These are phyloP conservation scores for Cercocebus atys DNA, from an alignment of 2,113 vertebrate genomes.

Conservation along the genomic window DNA sequence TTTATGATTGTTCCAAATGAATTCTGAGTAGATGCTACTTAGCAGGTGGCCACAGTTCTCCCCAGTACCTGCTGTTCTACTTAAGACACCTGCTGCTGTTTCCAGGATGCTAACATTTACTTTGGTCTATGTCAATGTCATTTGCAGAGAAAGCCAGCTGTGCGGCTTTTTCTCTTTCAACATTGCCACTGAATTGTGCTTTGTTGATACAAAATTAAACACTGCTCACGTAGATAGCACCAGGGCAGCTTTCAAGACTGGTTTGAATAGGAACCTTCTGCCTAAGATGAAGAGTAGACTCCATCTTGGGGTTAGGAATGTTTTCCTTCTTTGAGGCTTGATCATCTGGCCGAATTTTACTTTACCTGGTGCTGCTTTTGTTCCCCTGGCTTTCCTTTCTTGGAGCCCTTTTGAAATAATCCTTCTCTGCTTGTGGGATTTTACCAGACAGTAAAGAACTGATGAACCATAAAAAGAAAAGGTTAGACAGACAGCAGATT, in stretches of 20 bases:
- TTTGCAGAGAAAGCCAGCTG: slow-evolving; percentile 43
- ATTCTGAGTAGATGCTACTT: not conserved
- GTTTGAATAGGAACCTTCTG: not conserved
- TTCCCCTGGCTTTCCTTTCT: not conserved
- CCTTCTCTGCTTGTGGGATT: not conserved
- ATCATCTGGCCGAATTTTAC: not conserved
- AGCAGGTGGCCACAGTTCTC: not conserved
- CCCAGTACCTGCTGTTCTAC: not conserved
- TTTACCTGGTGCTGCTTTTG: not conserved
- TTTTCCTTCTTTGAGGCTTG: not conserved
- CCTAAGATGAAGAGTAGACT: not conserved
- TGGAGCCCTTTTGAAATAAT: not conserved
- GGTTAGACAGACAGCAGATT: not conserved
- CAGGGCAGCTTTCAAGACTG: not conserved
- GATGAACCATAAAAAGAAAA: not conserved
- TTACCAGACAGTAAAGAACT: not conserved
- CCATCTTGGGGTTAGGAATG: not conserved
- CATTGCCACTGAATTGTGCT: not conserved
- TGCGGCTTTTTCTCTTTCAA: not conserved
- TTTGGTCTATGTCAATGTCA: slow-evolving; percentile 44
- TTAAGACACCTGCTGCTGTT: slow-evolving; percentile 57
- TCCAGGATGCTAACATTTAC: slow-evolving; percentile 73
- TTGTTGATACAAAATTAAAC: slow-evolving; percentile 51
- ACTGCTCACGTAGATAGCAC: not conserved
- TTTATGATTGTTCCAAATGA: not conserved